Conservation (phyloP, 2,797 vertebrate species). For the Remorina albescens region DNA sequence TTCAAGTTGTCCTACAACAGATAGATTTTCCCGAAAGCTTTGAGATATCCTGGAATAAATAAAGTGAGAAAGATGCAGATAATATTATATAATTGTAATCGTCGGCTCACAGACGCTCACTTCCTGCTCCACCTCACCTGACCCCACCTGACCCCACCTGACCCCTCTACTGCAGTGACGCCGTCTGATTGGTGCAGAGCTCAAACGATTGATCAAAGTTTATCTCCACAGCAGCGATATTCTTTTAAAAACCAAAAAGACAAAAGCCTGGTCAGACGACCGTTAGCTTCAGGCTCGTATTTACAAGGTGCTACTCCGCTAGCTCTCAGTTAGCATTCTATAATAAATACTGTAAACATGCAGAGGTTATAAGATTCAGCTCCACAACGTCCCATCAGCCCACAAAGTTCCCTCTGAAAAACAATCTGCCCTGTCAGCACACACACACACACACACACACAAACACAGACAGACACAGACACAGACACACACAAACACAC, state of each 20-base stretch:
- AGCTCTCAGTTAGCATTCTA: slow-evolving; percentile 46
- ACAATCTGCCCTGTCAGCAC: background rate
- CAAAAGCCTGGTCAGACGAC: no score
- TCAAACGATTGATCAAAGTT: background rate
- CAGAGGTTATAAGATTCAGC: slow-evolving; percentile 46
- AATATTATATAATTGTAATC: no score
- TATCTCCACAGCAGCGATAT: background rate
- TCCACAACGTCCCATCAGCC: slow-evolving; percentile 32
- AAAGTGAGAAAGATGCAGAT: background rate
- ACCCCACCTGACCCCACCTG: slow-evolving; percentile 23
- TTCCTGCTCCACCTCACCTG: no score
- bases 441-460: background rate
- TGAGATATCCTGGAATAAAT: background rate
- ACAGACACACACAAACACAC: background rate
- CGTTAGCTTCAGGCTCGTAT: slow-evolving; percentile 49
- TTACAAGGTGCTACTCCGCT: slow-evolving; percentile 60
- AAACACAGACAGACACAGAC: no score
- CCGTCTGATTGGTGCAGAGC: slow-evolving; percentile 29
- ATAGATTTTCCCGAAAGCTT: background rate
- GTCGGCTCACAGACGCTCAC: no score
- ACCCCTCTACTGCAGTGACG: slow-evolving; percentile 4
- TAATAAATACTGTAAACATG: slow-evolving; percentile 77
- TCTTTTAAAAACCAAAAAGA: background rate
- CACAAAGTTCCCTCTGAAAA: background rate
- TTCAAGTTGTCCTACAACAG: background rate